Base-by-base conservation (phyloP, 2,797 vertebrate genomes). In the Acanthis flammea region DNA sequence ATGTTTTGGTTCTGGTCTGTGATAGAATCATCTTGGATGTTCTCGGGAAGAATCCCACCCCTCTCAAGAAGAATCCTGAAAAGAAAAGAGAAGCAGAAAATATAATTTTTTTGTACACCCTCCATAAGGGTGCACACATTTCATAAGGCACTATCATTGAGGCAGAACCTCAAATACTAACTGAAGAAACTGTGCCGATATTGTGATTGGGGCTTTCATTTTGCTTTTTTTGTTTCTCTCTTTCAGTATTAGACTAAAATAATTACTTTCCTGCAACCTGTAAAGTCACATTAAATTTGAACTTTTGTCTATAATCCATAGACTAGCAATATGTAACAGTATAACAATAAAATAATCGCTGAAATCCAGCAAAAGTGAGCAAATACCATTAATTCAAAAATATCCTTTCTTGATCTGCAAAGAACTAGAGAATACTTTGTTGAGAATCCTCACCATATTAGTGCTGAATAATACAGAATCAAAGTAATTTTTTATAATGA, bases 21-120 rank as follows among this genome's bases (percentile, higher is more conserved):
- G 63, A 96, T 48, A 9, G 90, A 84, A 94, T 98, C 94, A 66
- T 99, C 98, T 28, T 99, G 98, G 90, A 99, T 99, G 95, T 99
- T 98, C 75, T 98, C 93, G 0, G 99, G 98, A 67, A 97, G 98
- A 96, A 99, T 83, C 58, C 99, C 99, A 53, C 98, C 98, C 30
- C 50, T 97, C 96, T 99, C 98, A 44, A 99, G 98, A 86, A 99
- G 98, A 91, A 98, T 92, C 90, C 99, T 99, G 90, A 51, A 66
- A 65, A 39, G 86, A 75, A 90, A 66, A 90, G 18, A 55, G 15
- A 72, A 93, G 88, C 3, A 71, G 55, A 95, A 92, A 42, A 72
- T 10, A 54, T 0, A 35, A 25, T 23, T n/a, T 24, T 27, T 22
- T 71, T 85, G 10, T 47, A 66, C 27, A 44, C 50, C 9, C 10